phyloP scores from a whole-genome alignment of 2,113 vertebrate genomes.

The Saccopteryx bilineata region DNA sequence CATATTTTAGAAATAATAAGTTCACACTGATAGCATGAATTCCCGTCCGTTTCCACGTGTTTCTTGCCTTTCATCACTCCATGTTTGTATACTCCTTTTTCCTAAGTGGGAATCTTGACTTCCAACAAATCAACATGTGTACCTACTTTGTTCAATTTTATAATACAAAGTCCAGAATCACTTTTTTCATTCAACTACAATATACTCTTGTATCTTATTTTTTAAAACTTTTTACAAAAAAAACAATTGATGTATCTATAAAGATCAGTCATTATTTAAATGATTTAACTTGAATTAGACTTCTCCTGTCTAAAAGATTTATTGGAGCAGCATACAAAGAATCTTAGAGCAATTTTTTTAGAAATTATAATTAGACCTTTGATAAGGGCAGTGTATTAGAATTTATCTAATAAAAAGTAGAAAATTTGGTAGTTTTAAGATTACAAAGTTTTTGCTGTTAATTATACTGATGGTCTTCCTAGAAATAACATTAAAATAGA shows the following conservation, averaged over 20 bases:
- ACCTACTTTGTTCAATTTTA: background rate
- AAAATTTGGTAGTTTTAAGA: slow-evolving; percentile 20
- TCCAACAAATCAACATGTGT: background rate
- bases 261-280: background rate
- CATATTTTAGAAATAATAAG: slow-evolving; percentile 21
- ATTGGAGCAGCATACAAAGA: background rate
- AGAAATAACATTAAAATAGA: slow-evolving; percentile 26
- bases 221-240: background rate
- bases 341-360: slow-evolving; percentile 53
- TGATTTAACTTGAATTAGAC: slow-evolving; percentile 23
- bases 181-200: background rate
- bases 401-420: slow-evolving; percentile 50
- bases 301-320: slow-evolving; percentile 9
- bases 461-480: slow-evolving; percentile 2
- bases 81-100: slow-evolving; percentile 6
- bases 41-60: background rate
- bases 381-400: background rate
- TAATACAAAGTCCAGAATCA: background rate
- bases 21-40: background rate
- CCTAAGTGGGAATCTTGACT: background rate
- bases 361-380: slow-evolving; percentile 48
- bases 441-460: background rate
- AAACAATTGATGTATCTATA: slow-evolving; percentile 42
- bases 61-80: background rate
- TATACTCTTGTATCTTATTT: background rate